Evolutionary conservation across 1,140 invertebrate species (phyloP), one percentile per base, ranked within the genome.

Genomic region (Nylanderia fulva): DNA sequence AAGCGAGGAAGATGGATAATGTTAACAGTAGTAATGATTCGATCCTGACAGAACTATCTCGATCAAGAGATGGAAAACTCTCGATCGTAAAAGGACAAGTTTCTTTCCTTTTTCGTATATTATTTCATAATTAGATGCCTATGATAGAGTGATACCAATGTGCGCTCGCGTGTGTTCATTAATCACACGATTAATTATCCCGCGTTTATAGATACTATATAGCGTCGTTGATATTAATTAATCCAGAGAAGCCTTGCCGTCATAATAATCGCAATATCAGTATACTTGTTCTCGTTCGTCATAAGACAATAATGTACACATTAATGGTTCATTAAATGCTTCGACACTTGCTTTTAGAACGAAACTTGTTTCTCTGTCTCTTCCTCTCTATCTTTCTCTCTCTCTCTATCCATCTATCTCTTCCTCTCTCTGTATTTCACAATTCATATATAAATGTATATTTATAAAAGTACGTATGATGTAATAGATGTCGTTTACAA

Each of bases 401-500:
- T 11, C 9, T 56, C 39, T 61, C 1, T 56, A n/a, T 77, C 18
- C 45, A 24, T 60, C 60, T 42, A 7, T 36, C 39, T 11, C 9
- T 56, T n/a, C n/a, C 39, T 61, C 56, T 85, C 60, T 71, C 33
- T 72, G 52, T 82, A 68, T 87, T 77, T 77, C 84, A 56, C 56
- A 45, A 77, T 89, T 85, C 69, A 72, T 68, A 89, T 90, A 87
- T 54, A 90, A 89, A 85, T 89, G 74, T 87, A 87, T 87, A 82
- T 87, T 85, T 89, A 87, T 77, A 89, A 89, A 87, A 90, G 80
- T 84, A 87, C 45, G 48, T 85, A 74, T 83, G 76, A 89, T 64
- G 69, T 80, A 89, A 86, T 76, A 76, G 77, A 82, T 87, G 58
- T 86, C 58, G 85, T 85, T 88, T 80, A 88, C 33, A 88, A 88